phyloP scores from a whole-genome alignment of 2,888 invertebrate species.

The Syrphus vitripennis region DNA sequence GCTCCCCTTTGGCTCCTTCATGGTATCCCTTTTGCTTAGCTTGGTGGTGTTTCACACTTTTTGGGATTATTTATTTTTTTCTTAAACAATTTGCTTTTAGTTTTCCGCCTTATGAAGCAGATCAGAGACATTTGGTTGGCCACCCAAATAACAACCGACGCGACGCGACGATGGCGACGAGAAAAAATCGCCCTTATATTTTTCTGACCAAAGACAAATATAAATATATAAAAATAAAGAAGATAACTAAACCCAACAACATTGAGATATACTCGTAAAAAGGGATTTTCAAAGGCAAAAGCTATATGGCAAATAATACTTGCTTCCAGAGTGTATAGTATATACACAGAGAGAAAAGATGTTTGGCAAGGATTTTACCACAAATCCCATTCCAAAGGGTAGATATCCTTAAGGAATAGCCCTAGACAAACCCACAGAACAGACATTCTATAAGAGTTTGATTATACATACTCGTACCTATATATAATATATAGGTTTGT shows the following conservation, averaged over 20 bases:
- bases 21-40: not conserved
- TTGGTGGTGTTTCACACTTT: slow-evolving; percentile 27
- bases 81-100: slow-evolving; percentile 54
- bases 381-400: not conserved
- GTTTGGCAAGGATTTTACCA: slow-evolving; percentile 19
- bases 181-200: not conserved
- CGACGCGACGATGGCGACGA: not conserved
- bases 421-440: not conserved
- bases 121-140: slow-evolving; percentile 54
- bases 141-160: too few relatives aligned
- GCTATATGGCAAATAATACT: not conserved
- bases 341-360: not conserved
- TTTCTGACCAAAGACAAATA: slow-evolving; percentile 45
- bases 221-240: not conserved
- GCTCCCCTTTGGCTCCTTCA: not conserved
- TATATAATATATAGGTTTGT: too few relatives aligned
- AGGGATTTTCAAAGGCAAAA: not conserved
- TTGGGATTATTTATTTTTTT: not conserved
- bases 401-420: slow-evolving; percentile 14
- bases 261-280: not conserved
- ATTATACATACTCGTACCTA: too few relatives aligned
- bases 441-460: not conserved
- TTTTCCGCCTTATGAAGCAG: slow-evolving; percentile 56
- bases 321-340: slow-evolving; percentile 8
- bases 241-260: slow-evolving; percentile 36